Base-by-base conservation (phyloP, 2,113 vertebrate species). In the Aptenodytes forsteri region DNA sequence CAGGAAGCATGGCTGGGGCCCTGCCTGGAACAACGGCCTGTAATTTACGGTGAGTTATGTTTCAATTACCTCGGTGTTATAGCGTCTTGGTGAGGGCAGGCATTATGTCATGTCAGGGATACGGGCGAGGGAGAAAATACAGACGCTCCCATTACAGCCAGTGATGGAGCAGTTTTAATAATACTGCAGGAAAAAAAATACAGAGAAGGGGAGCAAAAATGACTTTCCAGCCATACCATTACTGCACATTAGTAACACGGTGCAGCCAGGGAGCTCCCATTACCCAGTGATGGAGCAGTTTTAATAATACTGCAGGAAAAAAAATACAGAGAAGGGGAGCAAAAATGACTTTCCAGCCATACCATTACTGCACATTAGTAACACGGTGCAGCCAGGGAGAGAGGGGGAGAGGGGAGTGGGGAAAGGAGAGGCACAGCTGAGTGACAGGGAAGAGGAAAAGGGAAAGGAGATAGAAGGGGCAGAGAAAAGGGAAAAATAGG, bases 21-120 rank as follows among this genome's bases (percentile, higher is more conserved):
- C 96, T 98, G 97, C 93, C 94, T 98, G 97, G 94, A 98, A 98
- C 97, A 98, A 93, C 91, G 91, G 98, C 90, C 97, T 98, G 98
- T 98, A 98, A 98, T 98, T 98, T 98, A 98, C 85, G 29, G 97
- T 98, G 98, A 98, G 97, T 98, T 98, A 99, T 98, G 98, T 98
- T 98, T 98, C 98, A 98, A 98, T 99, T 99, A 98, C 98, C 97
- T 98, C 77, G 70, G 96, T 97, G 97, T 98, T 98, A 98, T 97
- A 98, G 98, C 98, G 79, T 98, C 97, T 98, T 96, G 93, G 97
- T 91, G 97, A 98, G 98, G 98, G 98, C 97, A 98, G 98, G 97
- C 96, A 97, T 98, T 98, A 98, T 98, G 97, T 98, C 98, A 98
- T 98, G 98, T 98, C 98, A 98, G 96, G 96, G 93, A 98, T 97